Base-by-base conservation (phyloP, 2,113 vertebrate species). In the Uropsilus gracilis region DNA sequence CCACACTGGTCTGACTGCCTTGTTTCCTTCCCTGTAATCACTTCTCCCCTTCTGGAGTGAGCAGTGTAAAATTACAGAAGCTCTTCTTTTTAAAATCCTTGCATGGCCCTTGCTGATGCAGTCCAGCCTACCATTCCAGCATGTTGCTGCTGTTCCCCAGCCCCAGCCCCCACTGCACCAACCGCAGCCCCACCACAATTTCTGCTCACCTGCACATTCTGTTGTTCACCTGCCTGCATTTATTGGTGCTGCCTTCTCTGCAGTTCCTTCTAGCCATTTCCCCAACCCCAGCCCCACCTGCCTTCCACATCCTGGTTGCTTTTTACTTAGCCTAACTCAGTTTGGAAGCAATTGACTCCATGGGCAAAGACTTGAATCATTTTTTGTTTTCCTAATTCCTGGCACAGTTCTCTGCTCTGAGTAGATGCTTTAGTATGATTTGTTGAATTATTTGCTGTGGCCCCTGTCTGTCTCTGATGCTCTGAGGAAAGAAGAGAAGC, bases 21-120 rank as follows among this genome's bases (percentile, higher is more conserved):
- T 71, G 57, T 57, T 91, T 95, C 87, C 59, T 94, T 87, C 55
- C 87, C 37, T 72, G 4, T 55, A 46, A 93, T 44, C 69, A 76
- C 30, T 46, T 90, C 16, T 76, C 2, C 59, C 26, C 24, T 55
- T 34, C 53, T 80, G 16, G 53, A 94, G 28, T 73, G n/a, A 75
- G 48, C 28, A 89, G 91, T 95, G 42, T 72, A 78, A 78, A 90
- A 30, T 63, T 63, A 32, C 57, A 66, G 30, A 34, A 39, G 30
- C 18, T 53, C 8, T 3, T 30, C 30, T 78, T 12, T 73, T 66
- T 55, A 48, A 84, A 88, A 68, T 37, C 57, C 34, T 80, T 71
- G 63, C 37, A 26, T 85, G 85, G 30, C 11, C 32, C 24, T 83
- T 55, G 12, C 44, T 53, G 28, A 24, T 11, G 1, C 69, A 1